A percentile compares a stretch with the other conserved stretches of the same genome.
Evolutionary conservation across 2,113 vertebrate genomes (phyloP).

Genomic region (Microcebus murinus): DNA sequence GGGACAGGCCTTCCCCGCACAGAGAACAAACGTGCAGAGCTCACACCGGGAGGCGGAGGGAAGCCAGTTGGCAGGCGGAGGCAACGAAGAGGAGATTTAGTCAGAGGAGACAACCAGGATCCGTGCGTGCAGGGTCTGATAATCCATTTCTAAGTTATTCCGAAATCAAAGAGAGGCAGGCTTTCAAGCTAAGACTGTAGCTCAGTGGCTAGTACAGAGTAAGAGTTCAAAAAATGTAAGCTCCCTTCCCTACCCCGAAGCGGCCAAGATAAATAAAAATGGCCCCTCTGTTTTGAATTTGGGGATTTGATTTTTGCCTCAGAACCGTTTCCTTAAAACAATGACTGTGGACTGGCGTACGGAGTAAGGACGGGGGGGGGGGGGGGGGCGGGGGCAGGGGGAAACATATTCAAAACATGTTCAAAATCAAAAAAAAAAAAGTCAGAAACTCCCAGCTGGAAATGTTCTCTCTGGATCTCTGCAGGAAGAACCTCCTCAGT

Average conservation of each 20-base stretch:
- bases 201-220: background rate
- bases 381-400: too few relatives aligned
- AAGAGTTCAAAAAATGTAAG: background rate
- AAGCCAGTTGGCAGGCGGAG: background rate
- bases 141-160: background rate
- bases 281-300: background rate
- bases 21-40: background rate
- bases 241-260: background rate
- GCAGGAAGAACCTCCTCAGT: background rate
- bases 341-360: background rate
- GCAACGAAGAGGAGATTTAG: background rate
- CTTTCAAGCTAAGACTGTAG: background rate
- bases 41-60: background rate
- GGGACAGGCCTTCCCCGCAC: background rate
- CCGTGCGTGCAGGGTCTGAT: background rate
- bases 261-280: background rate
- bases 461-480: background rate
- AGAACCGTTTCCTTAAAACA: background rate
- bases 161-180: background rate
- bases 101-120: background rate
- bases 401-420: background rate
- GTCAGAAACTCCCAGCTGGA: background rate
- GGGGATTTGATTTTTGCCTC: background rate
- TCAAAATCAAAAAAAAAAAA: background rate
- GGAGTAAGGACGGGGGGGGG: accelerated